Conservation (phyloP, 1,140 invertebrate genomes). For the Calosoma granatense region DNA sequence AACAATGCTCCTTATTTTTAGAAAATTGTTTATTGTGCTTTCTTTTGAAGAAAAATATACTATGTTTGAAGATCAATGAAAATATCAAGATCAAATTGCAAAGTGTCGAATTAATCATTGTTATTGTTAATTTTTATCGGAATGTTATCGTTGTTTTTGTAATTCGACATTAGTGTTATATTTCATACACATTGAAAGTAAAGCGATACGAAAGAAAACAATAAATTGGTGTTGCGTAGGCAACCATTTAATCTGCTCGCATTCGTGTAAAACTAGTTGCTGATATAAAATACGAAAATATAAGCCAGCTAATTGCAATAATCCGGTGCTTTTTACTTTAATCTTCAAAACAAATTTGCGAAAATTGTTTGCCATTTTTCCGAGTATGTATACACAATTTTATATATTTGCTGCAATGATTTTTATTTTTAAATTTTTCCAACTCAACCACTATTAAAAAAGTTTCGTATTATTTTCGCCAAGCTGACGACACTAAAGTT, state of each 20-base stretch:
- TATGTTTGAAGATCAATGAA: too few relatives aligned
- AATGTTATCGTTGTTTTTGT: too few relatives aligned
- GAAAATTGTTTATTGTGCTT: too few relatives aligned
- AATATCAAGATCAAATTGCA: too few relatives aligned
- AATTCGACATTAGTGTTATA: too few relatives aligned
- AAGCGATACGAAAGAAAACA: too few relatives aligned
- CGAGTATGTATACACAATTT: neutral
- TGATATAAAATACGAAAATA: neutral
- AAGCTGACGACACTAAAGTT: neutral
- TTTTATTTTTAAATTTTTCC: neutral
- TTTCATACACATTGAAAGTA: too few relatives aligned
- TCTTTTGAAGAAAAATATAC: too few relatives aligned
- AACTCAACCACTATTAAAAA: neutral
- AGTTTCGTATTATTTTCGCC: constrained; percentile 1
- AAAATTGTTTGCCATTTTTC: neutral
- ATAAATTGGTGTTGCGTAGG: neutral
- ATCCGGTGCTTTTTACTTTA: neutral
- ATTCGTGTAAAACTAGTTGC: neutral
- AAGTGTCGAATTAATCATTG: too few relatives aligned
- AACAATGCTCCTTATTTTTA: too few relatives aligned
- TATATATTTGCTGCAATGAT: neutral
- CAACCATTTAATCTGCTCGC: neutral
- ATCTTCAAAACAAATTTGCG: neutral
- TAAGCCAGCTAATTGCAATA: neutral
- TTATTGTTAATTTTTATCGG: too few relatives aligned